These are phyloP conservation scores for Struthio camelus DNA, from an alignment of 2,113 vertebrate genomes.

Conservation along the genomic window DNA sequence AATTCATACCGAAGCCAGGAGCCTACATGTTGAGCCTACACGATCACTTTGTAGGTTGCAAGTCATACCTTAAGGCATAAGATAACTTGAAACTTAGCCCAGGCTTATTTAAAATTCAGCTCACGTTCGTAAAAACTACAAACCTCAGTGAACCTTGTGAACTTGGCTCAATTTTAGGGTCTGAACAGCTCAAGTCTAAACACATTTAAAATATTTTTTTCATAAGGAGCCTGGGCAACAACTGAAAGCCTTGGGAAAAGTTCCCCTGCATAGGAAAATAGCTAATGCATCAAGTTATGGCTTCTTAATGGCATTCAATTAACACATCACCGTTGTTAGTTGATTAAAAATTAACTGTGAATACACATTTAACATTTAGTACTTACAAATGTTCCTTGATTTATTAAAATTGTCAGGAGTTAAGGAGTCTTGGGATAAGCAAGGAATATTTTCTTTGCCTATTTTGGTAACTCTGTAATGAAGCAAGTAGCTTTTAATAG, in stretches of 20 bases:
- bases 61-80: slow-evolving; percentile 18
- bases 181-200: slow-evolving; percentile 15
- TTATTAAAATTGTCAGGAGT: slow-evolving; percentile 79
- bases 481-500: slow-evolving; percentile 65
- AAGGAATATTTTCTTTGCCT: slow-evolving; percentile 72
- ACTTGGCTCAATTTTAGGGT: slow-evolving; percentile 44
- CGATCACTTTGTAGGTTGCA: neutral
- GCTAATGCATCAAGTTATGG: slow-evolving; percentile 78
- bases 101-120: slow-evolving; percentile 37
- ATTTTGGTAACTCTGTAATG: slow-evolving; percentile 59
- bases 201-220: slow-evolving; percentile 45
- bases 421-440: slow-evolving; percentile 74
- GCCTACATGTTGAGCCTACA: neutral
- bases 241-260: slow-evolving; percentile 72
- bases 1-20: neutral
- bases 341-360: slow-evolving; percentile 84
- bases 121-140: neutral
- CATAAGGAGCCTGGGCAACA: slow-evolving; percentile 61
- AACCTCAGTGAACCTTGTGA: slow-evolving; percentile 22
- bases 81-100: slow-evolving; percentile 11
- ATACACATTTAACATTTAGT: slow-evolving; percentile 79
- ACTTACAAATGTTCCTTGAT: slow-evolving; percentile 79
- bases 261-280: slow-evolving; percentile 73
- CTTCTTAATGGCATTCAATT: slow-evolving; percentile 81
- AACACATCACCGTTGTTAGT: slow-evolving; percentile 79